These are phyloP conservation scores for Calameuta filiformis DNA, from an alignment of 2,888 invertebrate species.

Conservation along the genomic window DNA sequence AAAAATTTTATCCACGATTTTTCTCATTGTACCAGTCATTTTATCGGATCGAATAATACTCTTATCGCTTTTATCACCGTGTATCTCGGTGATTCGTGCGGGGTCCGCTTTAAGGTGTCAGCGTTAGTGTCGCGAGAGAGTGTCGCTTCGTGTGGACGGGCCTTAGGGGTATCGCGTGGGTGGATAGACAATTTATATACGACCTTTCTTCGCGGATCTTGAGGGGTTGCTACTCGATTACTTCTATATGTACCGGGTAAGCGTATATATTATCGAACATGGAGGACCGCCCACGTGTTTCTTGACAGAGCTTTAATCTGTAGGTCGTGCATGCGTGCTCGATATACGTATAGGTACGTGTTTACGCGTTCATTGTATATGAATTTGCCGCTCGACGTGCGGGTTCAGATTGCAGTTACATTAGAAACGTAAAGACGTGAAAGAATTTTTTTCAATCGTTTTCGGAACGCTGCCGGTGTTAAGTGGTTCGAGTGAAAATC, in stretches of 20 bases:
- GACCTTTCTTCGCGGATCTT: not conserved
- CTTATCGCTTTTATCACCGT: not conserved
- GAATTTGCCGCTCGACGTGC: too few species aligned
- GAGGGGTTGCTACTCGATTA: not conserved
- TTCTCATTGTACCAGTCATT: not conserved
- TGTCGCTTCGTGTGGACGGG: not conserved
- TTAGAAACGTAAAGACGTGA: too few species aligned
- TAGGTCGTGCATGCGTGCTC: constrained; percentile 12
- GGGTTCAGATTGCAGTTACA: too few species aligned
- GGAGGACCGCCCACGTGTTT: constrained; percentile 37
- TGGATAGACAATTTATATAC: not conserved
- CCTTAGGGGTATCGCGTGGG: not conserved
- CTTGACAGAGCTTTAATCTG: constrained; percentile 33
- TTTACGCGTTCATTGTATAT: constrained; percentile 11
- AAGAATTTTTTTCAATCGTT: too few species aligned
- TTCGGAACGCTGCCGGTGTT: too few species aligned
- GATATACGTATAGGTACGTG: constrained; percentile 15
- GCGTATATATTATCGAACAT: constrained; percentile 30
- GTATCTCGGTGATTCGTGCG: too few species aligned
- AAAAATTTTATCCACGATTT: not conserved
- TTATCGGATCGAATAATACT: not conserved
- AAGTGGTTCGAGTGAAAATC: too few species aligned
- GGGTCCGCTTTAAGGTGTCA: not conserved
- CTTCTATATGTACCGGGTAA: constrained; percentile 7
- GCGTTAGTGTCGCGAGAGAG: not conserved